A percentile compares a stretch with the other conserved stretches of the same genome.
These are phyloP conservation scores for Brachionus angularis DNA, from an alignment of 1,140 invertebrate species.

Conservation along the genomic window DNA sequence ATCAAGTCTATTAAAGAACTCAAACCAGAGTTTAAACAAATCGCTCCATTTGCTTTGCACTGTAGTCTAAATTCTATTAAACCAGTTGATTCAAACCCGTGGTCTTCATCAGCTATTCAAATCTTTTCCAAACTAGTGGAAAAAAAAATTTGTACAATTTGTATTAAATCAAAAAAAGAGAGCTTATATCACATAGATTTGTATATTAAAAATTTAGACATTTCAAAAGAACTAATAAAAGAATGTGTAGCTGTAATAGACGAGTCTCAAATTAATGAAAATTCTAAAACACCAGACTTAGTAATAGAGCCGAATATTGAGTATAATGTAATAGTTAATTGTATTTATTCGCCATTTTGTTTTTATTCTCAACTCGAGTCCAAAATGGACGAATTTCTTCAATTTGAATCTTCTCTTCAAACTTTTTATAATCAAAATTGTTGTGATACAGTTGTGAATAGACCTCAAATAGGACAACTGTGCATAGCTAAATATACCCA, in stretches of 20 bases:
- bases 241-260: not conserved
- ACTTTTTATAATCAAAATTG: constrained; percentile 23
- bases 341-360: constrained; percentile 8
- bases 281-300: not conserved
- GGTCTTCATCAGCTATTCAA: not conserved
- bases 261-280: not conserved
- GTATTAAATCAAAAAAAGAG: constrained; percentile 11
- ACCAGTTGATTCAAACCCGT: not conserved
- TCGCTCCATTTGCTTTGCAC: constrained; percentile 8
- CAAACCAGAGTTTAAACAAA: not conserved
- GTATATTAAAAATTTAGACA: constrained; percentile 8
- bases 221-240: constrained; percentile 14
- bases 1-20: constrained; percentile 19
- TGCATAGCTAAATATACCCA: constrained; percentile 25
- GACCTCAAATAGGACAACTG: not conserved
- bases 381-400: not conserved
- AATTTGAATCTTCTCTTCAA: constrained; percentile 1
- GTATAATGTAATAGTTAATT: not conserved
- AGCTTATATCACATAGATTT: constrained; percentile 18
- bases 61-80: not conserved
- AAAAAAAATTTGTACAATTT: constrained; percentile 7
- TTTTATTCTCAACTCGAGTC: constrained; percentile 17
- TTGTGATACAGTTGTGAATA: no score
- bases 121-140: not conserved
- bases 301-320: not conserved